phyloP scores from a whole-genome alignment of 2,797 vertebrate genomes.

The Oryzias sinensis region DNA sequence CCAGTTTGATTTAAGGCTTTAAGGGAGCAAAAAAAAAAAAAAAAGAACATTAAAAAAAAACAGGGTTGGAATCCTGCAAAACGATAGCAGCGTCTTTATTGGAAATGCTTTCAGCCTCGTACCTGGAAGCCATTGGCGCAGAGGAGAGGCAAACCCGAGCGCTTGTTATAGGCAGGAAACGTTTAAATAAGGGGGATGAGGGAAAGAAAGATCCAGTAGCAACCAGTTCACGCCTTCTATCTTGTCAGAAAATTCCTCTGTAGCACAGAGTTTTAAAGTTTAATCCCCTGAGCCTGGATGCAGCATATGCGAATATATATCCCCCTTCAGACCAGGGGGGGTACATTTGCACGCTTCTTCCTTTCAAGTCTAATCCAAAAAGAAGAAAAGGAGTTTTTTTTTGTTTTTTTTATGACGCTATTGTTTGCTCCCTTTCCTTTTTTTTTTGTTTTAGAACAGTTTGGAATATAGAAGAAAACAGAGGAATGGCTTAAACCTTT shows the following conservation, averaged over 20 bases:
- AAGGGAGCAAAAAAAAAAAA: no score
- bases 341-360: not conserved
- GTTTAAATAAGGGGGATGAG: not conserved
- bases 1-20: no score
- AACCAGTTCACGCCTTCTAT: constrained; percentile 5
- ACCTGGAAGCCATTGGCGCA: not conserved
- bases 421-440: no score
- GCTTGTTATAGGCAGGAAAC: constrained; percentile 15
- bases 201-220: not conserved
- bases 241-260: constrained; percentile 6
- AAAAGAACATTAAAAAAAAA: no score
- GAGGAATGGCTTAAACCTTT: no score
- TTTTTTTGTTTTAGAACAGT: no score
- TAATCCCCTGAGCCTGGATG: not conserved
- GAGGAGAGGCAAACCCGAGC: constrained; percentile 1
- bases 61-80: not conserved
- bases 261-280: not conserved
- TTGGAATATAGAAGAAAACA: no score
- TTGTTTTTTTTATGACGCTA: not conserved
- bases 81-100: constrained; percentile 6
- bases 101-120: not conserved
- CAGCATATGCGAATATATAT: not conserved
- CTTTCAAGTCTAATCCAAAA: not conserved
- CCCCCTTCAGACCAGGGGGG: not conserved
- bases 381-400: not conserved